These are phyloP conservation scores for Coremacera marginata DNA, from an alignment of 2,888 invertebrate species.

Conservation along the genomic window DNA sequence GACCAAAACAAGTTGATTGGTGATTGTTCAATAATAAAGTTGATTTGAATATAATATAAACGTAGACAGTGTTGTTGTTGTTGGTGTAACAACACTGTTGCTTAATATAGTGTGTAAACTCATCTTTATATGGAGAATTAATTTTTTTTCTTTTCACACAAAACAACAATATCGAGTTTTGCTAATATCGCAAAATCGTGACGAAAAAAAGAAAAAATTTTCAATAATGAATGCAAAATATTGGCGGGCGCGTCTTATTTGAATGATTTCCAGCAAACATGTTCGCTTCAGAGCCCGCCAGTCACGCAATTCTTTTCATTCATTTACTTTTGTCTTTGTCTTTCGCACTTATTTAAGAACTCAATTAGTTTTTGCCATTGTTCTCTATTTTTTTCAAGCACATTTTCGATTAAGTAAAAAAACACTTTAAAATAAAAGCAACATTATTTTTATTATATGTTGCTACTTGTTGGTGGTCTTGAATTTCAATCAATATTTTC, in stretches of 20 bases:
- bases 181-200: background rate
- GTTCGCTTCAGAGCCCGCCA: background rate
- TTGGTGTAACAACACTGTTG: background rate
- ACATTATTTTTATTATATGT: constrained; percentile 17
- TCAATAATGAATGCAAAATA: background rate
- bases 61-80: background rate
- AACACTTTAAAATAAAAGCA: constrained; percentile 26
- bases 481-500: constrained; percentile 3
- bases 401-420: background rate
- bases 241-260: background rate
- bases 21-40: background rate
- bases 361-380: constrained; percentile 5
- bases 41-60: background rate
- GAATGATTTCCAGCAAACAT: background rate
- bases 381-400: constrained; percentile 2
- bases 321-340: background rate
- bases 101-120: background rate
- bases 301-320: constrained; percentile 34
- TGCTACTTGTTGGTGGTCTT: background rate
- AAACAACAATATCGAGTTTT: background rate
- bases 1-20: background rate
- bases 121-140: background rate
- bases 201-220: background rate
- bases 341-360: constrained; percentile 1
- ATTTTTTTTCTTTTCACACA: too few relatives aligned